phyloP scores from a whole-genome alignment of 2,888 invertebrate species.

The Dryobota labecula region DNA sequence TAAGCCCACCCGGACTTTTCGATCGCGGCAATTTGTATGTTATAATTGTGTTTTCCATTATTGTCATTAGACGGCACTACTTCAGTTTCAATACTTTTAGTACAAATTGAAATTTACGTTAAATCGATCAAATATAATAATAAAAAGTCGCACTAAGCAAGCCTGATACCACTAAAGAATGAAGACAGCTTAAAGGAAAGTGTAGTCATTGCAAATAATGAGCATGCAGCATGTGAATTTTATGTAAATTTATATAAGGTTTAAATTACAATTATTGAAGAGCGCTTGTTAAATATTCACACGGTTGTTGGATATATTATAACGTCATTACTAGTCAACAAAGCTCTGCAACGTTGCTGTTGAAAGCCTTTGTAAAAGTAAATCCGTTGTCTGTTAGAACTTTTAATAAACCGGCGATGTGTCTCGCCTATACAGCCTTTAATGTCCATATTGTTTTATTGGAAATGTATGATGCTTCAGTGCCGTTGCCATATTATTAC shows the following conservation, averaged over 20 bases:
- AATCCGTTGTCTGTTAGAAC: not conserved
- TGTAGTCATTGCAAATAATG: not conserved
- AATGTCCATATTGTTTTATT: not conserved
- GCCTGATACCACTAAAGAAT: not conserved
- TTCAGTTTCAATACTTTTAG: not conserved
- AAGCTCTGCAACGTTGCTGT: not conserved
- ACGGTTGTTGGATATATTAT: not conserved
- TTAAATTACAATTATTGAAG: slow-evolving; percentile 2
- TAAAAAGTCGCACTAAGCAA: not conserved
- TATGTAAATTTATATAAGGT: not conserved
- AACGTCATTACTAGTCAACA: not conserved
- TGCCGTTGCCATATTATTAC: not conserved
- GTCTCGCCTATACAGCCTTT: not conserved
- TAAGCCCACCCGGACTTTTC: not conserved
- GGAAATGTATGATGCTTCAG: not conserved
- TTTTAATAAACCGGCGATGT: not conserved
- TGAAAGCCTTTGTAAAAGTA: not conserved
- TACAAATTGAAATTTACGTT: not conserved
- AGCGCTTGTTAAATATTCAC: not conserved
- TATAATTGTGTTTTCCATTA: not conserved
- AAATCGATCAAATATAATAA: not conserved
- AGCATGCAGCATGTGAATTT: not conserved
- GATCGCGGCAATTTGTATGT: not conserved
- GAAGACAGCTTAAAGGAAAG: not conserved
- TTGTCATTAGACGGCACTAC: not conserved